Evolutionary conservation across 2,797 vertebrate species (phyloP).

Genomic region (Leptatherina wallacei): DNA sequence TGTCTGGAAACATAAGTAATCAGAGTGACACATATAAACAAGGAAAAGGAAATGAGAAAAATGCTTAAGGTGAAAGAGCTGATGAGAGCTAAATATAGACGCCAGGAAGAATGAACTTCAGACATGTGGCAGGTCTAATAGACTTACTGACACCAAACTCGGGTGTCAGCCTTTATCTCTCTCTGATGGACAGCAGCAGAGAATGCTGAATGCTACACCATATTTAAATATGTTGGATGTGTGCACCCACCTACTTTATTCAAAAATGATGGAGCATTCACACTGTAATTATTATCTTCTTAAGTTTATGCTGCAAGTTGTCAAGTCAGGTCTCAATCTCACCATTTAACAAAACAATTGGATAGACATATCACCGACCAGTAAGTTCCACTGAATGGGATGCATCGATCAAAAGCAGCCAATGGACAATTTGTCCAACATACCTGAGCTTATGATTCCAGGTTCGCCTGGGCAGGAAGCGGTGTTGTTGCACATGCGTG

Average conservation of each 20-base stretch:
- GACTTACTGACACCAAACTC: conserved; percentile 50
- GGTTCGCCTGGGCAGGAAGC: conserved; percentile 92
- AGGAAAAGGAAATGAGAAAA: conserved; percentile 6
- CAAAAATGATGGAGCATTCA: conserved; percentile 23
- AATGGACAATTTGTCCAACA: not conserved
- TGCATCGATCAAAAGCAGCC: not conserved
- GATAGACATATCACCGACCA: not conserved
- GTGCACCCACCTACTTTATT: conserved; percentile 11
- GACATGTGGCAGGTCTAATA: conserved; percentile 54
- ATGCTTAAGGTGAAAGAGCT: conserved; percentile 6
- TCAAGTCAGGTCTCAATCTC: not conserved
- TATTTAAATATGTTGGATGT: conserved; percentile 7
- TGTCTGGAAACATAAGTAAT: not conserved
- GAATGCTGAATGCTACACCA: conserved; percentile 46
- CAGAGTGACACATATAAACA: conserved; percentile 1
- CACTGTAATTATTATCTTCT: conserved; percentile 31
- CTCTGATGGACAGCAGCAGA: conserved; percentile 24
- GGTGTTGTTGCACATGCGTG: conserved; percentile 95
- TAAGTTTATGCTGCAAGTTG: conserved; percentile 27
- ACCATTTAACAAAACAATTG: not conserved
- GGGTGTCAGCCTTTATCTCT: conserved; percentile 41
- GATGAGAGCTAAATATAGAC: conserved; percentile 49
- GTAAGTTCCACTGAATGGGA: not conserved
- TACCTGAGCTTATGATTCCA: conserved; percentile 82
- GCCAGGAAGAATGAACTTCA: conserved; percentile 31